Evolutionary conservation across 2,888 invertebrate species (phyloP), one percentile per base, ranked within the genome.

Genomic region (Seira musarum): DNA sequence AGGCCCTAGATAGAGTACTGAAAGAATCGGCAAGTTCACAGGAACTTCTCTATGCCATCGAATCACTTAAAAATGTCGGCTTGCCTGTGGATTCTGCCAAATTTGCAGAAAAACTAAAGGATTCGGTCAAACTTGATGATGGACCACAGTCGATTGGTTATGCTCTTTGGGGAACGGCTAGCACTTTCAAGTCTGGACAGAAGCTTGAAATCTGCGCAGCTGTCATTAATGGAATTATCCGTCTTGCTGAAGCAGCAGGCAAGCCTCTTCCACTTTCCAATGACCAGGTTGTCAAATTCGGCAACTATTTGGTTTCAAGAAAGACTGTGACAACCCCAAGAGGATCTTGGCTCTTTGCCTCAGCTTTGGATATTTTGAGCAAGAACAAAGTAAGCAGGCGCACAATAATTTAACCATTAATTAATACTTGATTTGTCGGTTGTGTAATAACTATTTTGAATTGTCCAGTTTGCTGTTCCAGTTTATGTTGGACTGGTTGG

Each of bases 261-360:
- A 93, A 92, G 87, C 90, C 93, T 21, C 91, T 93, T 53, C 93
- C 95, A 0, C 89, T 98, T 77, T 92, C 91, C 6, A 91, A 92
- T 86, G 93, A 93, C 25, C 97, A 97, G 90, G 81, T 85, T 10
- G 92, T 94, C 67, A 98, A 98, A 90, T 94, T 99, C 87, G 93
- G 94, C 0, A 94, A 94, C 88, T 99, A 98, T 90, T 92, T 98
- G 87, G 90, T 97, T 82, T 95, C 95, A 64, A 92, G 98, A 61
- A 94, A 94, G 85, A 95, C 96, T 64, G 97, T 98, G 1, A 96
- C 94, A 88, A 93, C 94, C 2, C 91, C 95, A 0, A 94, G 94
- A 88, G 96, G 97, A 40, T 95, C 95, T 3, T 92, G 94, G 82
- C 91, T 94, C 74, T 90, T 99, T 25, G 90, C 98, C 0, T 94